Percentiles rank a stretch among this genome's conserved stretches.
Conservation (phyloP, 2,888 invertebrate species). For the Cynaeus angustus region DNA sequence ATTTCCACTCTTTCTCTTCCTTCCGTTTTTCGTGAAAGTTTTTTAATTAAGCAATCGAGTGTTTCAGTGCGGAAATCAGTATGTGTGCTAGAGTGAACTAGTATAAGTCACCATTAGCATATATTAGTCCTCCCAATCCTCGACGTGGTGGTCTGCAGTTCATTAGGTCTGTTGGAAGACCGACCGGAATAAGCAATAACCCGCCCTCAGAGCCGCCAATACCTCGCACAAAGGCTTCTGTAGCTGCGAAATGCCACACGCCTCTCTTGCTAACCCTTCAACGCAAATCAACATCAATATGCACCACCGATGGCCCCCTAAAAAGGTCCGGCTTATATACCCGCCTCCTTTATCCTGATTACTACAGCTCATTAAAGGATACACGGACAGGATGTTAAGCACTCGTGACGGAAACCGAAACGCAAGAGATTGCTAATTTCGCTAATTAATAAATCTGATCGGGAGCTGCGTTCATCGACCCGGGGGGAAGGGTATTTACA, state of each 20-base stretch:
- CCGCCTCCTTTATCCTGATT: constrained; percentile 42
- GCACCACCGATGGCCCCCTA: constrained; percentile 49
- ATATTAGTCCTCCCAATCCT: constrained; percentile 58
- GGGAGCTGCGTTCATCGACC: constrained; percentile 1
- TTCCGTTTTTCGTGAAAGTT: constrained; percentile 23
- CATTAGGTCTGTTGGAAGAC: constrained; percentile 57
- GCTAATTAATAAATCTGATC: constrained; percentile 32
- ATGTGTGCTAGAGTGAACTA: constrained; percentile 18
- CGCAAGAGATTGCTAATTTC: constrained; percentile 16
- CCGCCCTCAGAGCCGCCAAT: constrained; percentile 51
- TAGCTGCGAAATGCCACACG: constrained; percentile 48
- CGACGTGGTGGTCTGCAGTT: constrained; percentile 55
- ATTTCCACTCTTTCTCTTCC: constrained; percentile 18
- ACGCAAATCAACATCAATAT: constrained; percentile 57
- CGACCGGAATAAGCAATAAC: constrained; percentile 56
- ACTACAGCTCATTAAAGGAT: constrained; percentile 41
- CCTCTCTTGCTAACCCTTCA: constrained; percentile 45
- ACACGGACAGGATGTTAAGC: constrained; percentile 42
- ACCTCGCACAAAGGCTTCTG: constrained; percentile 45
- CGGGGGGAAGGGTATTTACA: no score
- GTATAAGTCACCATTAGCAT: constrained; percentile 58
- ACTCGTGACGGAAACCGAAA: constrained; percentile 5
- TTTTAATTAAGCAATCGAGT: constrained; percentile 40
- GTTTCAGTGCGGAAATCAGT: constrained; percentile 15
- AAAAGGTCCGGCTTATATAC: constrained; percentile 53